phyloP scores from a whole-genome alignment of 2,797 vertebrate species.

The Myripristis jacobus region DNA sequence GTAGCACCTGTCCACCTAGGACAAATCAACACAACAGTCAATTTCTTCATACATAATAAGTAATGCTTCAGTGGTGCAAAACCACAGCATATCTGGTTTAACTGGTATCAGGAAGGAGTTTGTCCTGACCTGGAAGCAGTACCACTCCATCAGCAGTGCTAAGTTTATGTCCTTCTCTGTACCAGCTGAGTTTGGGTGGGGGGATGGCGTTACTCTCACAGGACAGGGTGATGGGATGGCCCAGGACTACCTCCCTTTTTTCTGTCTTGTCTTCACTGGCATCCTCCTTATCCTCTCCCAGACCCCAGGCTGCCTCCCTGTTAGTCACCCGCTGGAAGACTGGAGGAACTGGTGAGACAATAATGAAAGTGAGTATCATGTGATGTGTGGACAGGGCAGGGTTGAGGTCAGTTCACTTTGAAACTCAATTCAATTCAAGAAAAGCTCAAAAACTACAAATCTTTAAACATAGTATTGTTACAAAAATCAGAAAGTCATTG shows the following conservation, averaged over 20 bases:
- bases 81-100: background rate
- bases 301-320: constrained; percentile 78
- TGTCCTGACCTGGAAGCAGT: constrained; percentile 86
- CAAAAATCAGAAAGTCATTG: no score
- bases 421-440: background rate
- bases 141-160: constrained; percentile 75
- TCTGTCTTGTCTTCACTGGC: constrained; percentile 82
- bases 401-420: constrained; percentile 6
- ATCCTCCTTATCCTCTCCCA: constrained; percentile 73
- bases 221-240: constrained; percentile 85
- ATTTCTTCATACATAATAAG: background rate
- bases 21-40: constrained; percentile 12
- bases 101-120: background rate
- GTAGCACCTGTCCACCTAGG: constrained; percentile 90
- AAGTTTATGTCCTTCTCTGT: constrained; percentile 86
- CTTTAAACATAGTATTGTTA: no score
- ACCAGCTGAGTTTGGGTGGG: constrained; percentile 89
- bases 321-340: constrained; percentile 87
- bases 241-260: constrained; percentile 84
- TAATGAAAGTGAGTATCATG: background rate
- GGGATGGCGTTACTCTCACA: constrained; percentile 91
- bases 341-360: constrained; percentile 86
- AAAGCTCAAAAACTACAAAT: background rate
- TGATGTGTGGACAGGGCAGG: background rate
- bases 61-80: background rate